phyloP scores from a whole-genome alignment of 1,140 invertebrate species.

The Pantala flavescens region DNA sequence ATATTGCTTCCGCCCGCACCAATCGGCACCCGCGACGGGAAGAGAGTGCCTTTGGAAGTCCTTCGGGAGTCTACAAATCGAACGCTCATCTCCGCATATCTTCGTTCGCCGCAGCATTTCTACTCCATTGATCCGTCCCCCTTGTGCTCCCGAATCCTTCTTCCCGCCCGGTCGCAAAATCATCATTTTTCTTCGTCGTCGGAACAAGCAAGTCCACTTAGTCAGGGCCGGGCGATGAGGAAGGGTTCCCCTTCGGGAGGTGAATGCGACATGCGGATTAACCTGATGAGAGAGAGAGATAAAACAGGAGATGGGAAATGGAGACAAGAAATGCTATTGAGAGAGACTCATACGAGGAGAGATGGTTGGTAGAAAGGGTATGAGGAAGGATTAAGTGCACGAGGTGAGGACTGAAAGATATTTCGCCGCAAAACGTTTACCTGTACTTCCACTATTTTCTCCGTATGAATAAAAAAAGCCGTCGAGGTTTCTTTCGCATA shows the following conservation, averaged over 20 bases:
- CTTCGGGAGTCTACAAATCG: background rate
- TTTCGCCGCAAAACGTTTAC: too few species aligned
- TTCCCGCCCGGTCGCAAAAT: slow-evolving; percentile 26
- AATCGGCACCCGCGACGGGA: background rate
- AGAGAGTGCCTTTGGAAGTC: background rate
- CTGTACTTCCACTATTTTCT: too few species aligned
- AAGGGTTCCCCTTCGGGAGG: slow-evolving; percentile 16
- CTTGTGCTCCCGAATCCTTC: background rate
- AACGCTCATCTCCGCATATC: background rate
- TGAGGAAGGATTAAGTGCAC: background rate
- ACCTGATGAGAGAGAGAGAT: slow-evolving; percentile 3
- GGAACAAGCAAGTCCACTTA: slow-evolving; percentile 40
- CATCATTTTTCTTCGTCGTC: slow-evolving; percentile 38
- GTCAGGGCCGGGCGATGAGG: slow-evolving; percentile 25
- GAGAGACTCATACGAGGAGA: background rate
- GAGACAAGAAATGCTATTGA: slow-evolving; percentile 3
- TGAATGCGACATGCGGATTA: slow-evolving; percentile 1
- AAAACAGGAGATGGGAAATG: slow-evolving; percentile 5
- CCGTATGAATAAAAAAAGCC: too few species aligned
- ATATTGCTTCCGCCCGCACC: too few species aligned
- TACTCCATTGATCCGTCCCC: background rate
- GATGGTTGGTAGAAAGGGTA: background rate
- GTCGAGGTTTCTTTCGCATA: too few species aligned
- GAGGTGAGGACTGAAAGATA: too few species aligned
- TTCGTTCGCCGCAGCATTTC: background rate